These are phyloP conservation scores for Drosophila aff. DNA, from an alignment of 1,140 invertebrate genomes.

Conservation along the genomic window DNA sequence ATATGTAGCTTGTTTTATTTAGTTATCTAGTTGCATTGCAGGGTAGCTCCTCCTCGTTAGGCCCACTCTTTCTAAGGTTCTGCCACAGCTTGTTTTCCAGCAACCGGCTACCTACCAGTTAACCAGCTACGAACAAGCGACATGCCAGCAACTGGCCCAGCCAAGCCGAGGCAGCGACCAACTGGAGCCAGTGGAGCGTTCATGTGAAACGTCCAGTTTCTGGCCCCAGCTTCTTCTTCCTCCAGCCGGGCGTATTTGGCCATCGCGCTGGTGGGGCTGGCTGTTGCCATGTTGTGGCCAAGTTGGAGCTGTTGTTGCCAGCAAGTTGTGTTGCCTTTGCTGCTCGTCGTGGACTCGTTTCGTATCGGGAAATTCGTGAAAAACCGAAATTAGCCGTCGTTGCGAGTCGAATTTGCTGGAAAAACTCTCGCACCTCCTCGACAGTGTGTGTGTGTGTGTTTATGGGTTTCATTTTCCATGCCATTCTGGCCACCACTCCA, in stretches of 20 bases:
- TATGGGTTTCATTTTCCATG: slow-evolving; percentile 69
- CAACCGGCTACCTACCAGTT: slow-evolving; percentile 19
- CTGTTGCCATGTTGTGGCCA: slow-evolving; percentile 51
- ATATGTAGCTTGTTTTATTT: not conserved
- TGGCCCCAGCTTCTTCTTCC: slow-evolving; percentile 46
- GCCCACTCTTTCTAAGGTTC: not conserved
- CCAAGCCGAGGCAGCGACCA: slow-evolving; percentile 15
- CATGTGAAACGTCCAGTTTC: slow-evolving; percentile 84
- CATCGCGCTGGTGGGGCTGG: not conserved
- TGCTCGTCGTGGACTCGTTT: slow-evolving; percentile 64
- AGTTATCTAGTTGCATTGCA: too few relatives aligned
- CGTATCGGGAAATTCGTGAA: slow-evolving; percentile 78
- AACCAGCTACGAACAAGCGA: slow-evolving; percentile 16
- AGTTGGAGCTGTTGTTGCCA: slow-evolving; percentile 28
- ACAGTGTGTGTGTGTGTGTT: slow-evolving; percentile 24
- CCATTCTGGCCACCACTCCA: slow-evolving; percentile 40
- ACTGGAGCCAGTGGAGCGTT: slow-evolving; percentile 76
- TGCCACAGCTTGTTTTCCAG: not conserved
- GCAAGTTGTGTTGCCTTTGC: slow-evolving; percentile 11
- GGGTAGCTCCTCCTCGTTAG: slow-evolving; percentile 5
- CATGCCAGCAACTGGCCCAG: slow-evolving; percentile 1
- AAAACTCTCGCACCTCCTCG: slow-evolving; percentile 48
- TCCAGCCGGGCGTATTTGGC: slow-evolving; percentile 41
- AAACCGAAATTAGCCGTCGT: slow-evolving; percentile 74
- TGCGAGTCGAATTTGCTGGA: slow-evolving; percentile 65